These are phyloP conservation scores for Yponomeuta sedellus DNA, from an alignment of 2,888 invertebrate genomes.

Conservation along the genomic window DNA sequence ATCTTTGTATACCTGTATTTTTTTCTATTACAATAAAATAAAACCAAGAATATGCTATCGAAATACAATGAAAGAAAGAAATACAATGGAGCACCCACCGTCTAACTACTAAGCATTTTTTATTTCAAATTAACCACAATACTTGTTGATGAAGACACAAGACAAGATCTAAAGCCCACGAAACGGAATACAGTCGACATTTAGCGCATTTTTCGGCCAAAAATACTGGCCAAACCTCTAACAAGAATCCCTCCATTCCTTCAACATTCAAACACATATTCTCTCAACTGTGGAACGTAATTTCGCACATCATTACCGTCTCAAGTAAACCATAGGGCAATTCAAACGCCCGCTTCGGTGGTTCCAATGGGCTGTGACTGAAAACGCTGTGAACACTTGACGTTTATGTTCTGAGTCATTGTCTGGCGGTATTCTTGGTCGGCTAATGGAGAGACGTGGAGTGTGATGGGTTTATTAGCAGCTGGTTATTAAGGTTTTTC, in stretches of 20 bases:
- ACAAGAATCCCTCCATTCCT: slow-evolving; percentile 11
- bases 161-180: too few relatives aligned
- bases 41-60: too few relatives aligned
- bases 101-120: too few relatives aligned
- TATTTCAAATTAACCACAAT: too few relatives aligned
- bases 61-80: too few relatives aligned
- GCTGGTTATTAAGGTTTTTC: not conserved
- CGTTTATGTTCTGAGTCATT: slow-evolving; percentile 20
- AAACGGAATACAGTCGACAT: too few relatives aligned
- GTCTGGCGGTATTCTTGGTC: slow-evolving; percentile 15
- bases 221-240: slow-evolving; percentile 7
- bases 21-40: too few relatives aligned
- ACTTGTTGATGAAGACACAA: too few relatives aligned
- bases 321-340: slow-evolving; percentile 31
- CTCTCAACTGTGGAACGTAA: slow-evolving; percentile 34
- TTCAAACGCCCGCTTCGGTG: slow-evolving; percentile 25
- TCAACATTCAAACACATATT: slow-evolving; percentile 26
- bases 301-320: slow-evolving; percentile 45
- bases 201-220: not conserved
- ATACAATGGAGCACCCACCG: too few relatives aligned
- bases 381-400: slow-evolving; percentile 19
- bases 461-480: not conserved
- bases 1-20: too few relatives aligned
- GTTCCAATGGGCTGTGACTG: slow-evolving; percentile 36
- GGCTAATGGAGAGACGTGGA: slow-evolving; percentile 12